Base-by-base conservation (phyloP, 2,113 vertebrate species). In the Pleuronectes platessa region DNA sequence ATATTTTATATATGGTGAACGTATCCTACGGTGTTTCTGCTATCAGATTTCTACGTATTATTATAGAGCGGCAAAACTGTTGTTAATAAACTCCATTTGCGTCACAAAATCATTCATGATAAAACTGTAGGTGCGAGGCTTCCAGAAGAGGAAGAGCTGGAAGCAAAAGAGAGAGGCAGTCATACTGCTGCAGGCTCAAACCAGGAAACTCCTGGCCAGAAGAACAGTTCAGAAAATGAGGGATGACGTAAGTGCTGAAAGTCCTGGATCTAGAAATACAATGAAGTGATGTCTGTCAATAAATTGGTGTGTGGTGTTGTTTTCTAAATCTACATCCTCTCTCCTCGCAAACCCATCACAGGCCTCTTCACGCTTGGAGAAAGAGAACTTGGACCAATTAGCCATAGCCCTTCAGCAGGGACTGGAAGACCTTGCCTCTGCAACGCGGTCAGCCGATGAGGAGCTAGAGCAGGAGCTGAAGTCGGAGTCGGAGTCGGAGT, bases 131-230 rank as follows among this genome's bases (percentile, higher is more conserved):
- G 93, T 95, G 26, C 94, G 97, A 0, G 95, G 96, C 1, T 95
- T 94, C 66, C 79, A 92, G 21, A 84, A 83, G 23, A 95, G 95
- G 3, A 95, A 90, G 47, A 86, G 79, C 55, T 77, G 85, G 3
- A 92, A 88, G 55, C 74, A 89, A 42, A 94, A 93, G 86, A 94
- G 58, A 72, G 89, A 82, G 26, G 96, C 96, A 0, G 92, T 71
- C 1, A 12, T 92, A 20, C 20, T 94, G 74, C 93, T 97, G 54
- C 97, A 98, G 86, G 94, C 95, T 0, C 75, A 95, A 2, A 87
- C 94, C 27, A 93, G 96, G 76, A 96, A 95, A 69, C 84, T 96
- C 91, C 76, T 95, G 23, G 93, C 92, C 70, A 94, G 96, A 47
- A 92, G 24, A 13, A 68, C 1, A 5, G 82, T 90, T 77, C 60